Conservation (phyloP, 2,888 invertebrate genomes). For the Limnephilus rhombicus region DNA sequence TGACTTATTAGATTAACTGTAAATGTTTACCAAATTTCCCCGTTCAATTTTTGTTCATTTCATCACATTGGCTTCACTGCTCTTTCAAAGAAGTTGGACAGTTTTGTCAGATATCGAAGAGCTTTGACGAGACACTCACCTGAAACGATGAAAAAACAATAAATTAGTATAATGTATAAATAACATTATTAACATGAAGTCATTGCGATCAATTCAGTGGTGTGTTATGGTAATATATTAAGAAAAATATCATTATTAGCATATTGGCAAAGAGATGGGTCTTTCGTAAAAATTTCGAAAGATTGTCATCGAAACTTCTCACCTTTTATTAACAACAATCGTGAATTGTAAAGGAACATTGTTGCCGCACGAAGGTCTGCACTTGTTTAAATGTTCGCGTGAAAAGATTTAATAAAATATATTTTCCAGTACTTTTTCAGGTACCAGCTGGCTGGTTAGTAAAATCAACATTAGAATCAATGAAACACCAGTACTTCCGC, state of each 20-base stretch:
- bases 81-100: not conserved
- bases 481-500: not conserved
- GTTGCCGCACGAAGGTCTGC: not conserved
- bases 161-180: not conserved
- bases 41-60: not conserved
- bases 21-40: not conserved
- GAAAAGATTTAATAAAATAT: too few species aligned
- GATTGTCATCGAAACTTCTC: too few species aligned
- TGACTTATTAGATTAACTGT: not conserved
- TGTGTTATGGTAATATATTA: too few species aligned
- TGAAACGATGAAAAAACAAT: conserved; percentile 5
- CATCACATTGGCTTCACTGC: not conserved
- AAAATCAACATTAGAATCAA: not conserved
- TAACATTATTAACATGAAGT: not conserved
- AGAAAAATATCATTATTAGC: too few species aligned
- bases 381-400: too few species aligned
- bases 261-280: not conserved
- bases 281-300: too few species aligned
- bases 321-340: not conserved
- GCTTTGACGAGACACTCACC: not conserved
- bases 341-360: not conserved
- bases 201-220: too few species aligned
- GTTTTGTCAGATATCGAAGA: not conserved
- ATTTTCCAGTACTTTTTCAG: not conserved
- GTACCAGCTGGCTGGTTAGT: not conserved